A percentile compares a stretch with the other conserved stretches of the same genome.
phyloP scores from a whole-genome alignment of 2,888 invertebrate species.

The Lycocerus yunnanus region DNA sequence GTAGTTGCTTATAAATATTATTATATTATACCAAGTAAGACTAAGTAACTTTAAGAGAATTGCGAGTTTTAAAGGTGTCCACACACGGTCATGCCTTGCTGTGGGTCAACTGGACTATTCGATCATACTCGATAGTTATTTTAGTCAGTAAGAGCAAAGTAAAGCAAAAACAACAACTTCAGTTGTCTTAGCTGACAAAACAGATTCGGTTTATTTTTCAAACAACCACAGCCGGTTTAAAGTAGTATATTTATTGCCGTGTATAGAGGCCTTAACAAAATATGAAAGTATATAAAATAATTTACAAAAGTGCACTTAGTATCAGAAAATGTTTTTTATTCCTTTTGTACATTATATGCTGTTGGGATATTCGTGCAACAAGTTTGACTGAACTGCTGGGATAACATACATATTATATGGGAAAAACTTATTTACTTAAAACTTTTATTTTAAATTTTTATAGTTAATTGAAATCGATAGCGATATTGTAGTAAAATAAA shows the following conservation, averaged over 20 bases:
- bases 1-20: background rate
- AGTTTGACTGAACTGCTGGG: background rate
- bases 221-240: too few relatives aligned
- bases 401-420: background rate
- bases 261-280: background rate
- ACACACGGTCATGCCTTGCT: too few relatives aligned
- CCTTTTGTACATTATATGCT: too few relatives aligned
- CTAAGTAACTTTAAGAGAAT: background rate
- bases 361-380: background rate
- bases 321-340: background rate
- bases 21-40: background rate
- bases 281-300: background rate
- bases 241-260: too few relatives aligned
- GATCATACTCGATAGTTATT: too few relatives aligned
- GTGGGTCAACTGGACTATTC: too few relatives aligned
- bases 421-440: background rate
- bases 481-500: background rate
- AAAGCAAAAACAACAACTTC: too few relatives aligned
- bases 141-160: too few relatives aligned
- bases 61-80: background rate
- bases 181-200: too few relatives aligned
- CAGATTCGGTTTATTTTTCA: too few relatives aligned
- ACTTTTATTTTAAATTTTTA: background rate
- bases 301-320: background rate
- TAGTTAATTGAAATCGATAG: background rate